Evolutionary conservation across 2,797 vertebrate genomes (phyloP), one percentile per base, ranked within the genome.

Genomic region (Oryzias sinensis): DNA sequence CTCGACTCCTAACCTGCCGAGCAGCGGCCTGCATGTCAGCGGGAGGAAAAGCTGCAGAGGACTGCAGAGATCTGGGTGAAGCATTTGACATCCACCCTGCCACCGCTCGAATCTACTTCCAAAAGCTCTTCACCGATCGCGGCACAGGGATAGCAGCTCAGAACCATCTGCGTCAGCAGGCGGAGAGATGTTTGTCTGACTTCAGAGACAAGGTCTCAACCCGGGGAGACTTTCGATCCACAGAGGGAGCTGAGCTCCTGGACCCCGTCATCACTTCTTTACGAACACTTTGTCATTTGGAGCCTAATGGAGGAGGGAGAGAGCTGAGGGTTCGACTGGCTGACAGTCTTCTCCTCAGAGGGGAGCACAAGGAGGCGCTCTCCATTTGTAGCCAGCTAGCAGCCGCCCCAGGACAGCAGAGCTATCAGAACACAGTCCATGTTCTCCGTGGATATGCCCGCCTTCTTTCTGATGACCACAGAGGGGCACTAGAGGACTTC

Each of bases 401-500:
- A 16, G 70, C 86, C 5, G 88, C 90, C 1, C 75, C 76, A 33
- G 56, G 86, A 52, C 86, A 89, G 52, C 90, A 79, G 40, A 93
- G 89, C n/a, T 94, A 95, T 70, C 88, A 90, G 46, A 96, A 91
- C 77, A 95, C 94, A 0, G 91, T 98, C 8, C 90, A 95, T 53
- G 94, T 93, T 6, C 86, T 98, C 14, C 86, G 93, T 1, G 97
- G 96, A 11, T 97, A 96, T 77, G 94, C 95, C 14, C 83, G 87
- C 43, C 91, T 99, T 18, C 93, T 96, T 0, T 43, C 71, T 1
- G 91, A 92, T 0, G 87, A 95, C 53, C 81, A 85, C 7, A 76
- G 67, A 6, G 76, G 90, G 54, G 95, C 96, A 4, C 75, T 93
- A 58, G 90, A 91, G 65, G 96, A 97, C 84, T 99, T 98, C 77